Conservation (phyloP, 2,888 invertebrate species). For the Acleris emargana region DNA sequence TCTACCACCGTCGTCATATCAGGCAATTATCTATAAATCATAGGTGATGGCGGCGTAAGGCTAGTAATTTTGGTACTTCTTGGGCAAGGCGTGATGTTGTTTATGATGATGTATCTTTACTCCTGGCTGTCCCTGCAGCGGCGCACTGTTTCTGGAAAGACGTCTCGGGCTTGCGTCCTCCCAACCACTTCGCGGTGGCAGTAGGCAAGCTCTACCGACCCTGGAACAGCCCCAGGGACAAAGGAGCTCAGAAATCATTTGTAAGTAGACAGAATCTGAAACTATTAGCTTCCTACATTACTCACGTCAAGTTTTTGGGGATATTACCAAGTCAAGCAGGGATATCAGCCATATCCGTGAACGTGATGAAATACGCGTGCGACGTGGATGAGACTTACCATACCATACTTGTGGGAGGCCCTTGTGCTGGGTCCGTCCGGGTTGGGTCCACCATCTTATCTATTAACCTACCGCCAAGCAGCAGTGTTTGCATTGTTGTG, state of each 20-base stretch:
- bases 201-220: slow-evolving; percentile 12
- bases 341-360: no score
- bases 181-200: slow-evolving; percentile 14
- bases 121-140: slow-evolving; percentile 13
- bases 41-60: neutral
- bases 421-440: no score
- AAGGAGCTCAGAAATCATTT: neutral
- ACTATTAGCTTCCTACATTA: neutral
- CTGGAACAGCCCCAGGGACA: slow-evolving; percentile 3
- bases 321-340: neutral
- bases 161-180: neutral
- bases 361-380: no score
- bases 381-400: neutral
- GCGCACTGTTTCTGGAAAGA: slow-evolving; percentile 32
- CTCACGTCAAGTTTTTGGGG: neutral
- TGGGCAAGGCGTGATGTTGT: neutral
- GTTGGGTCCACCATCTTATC: no score
- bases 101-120: neutral
- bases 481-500: no score
- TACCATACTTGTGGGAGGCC: no score
- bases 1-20: no score
- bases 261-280: neutral
- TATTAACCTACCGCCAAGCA: no score
- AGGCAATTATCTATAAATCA: no score
- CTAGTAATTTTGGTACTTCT: neutral